phyloP scores from a whole-genome alignment of 2,113 vertebrate species.

The Lonchura striata region DNA sequence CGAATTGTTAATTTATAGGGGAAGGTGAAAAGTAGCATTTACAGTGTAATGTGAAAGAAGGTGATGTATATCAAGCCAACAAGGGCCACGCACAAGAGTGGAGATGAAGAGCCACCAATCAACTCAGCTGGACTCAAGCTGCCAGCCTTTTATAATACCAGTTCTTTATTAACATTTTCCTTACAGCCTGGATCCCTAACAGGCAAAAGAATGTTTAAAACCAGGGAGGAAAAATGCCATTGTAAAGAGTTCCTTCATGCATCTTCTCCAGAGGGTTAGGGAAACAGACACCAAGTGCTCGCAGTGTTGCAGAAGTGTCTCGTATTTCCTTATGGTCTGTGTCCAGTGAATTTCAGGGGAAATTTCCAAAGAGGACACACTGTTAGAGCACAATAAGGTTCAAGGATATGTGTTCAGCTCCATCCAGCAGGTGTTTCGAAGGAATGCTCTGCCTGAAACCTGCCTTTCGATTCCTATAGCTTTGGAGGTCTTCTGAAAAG shows the following conservation, averaged over 20 bases:
- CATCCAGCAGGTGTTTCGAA: conserved; percentile 44
- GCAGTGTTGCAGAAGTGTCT: not conserved
- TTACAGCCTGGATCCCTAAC: not conserved
- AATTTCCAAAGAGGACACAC: not conserved
- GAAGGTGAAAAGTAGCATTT: not conserved
- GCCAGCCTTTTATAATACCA: not conserved
- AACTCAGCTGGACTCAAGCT: not conserved
- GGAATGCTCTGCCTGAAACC: conserved; percentile 40
- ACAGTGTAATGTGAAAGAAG: not conserved
- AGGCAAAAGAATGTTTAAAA: not conserved
- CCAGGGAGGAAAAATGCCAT: not conserved
- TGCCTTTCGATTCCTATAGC: conserved; percentile 23
- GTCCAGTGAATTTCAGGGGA: not conserved
- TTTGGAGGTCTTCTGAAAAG: conserved; percentile 43
- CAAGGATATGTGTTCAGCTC: not conserved
- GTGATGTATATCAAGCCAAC: not conserved
- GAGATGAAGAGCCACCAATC: not conserved
- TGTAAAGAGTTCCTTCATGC: not conserved
- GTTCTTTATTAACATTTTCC: not conserved
- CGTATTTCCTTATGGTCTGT: not conserved
- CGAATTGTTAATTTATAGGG: not conserved
- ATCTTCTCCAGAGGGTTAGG: not conserved
- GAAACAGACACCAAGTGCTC: not conserved
- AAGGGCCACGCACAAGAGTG: not conserved
- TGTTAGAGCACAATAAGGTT: not conserved